Conservation (phyloP, 1,140 invertebrate genomes). For the Anthonomus grandis region DNA sequence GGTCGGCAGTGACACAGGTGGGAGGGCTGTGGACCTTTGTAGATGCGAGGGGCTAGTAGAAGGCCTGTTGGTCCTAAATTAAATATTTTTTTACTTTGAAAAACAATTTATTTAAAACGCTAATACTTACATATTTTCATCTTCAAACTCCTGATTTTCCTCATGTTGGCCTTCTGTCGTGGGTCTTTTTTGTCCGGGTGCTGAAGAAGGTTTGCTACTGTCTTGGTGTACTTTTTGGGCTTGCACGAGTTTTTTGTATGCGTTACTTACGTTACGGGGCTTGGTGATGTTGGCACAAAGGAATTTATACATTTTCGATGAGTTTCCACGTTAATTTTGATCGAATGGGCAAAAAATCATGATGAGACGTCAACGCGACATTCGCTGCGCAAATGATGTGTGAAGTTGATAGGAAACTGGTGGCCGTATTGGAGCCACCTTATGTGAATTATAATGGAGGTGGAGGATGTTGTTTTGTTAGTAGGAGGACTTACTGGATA, state of each 20-base stretch:
- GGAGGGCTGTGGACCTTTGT: background rate
- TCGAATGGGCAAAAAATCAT: constrained; percentile 16
- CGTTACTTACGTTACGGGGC: constrained; percentile 10
- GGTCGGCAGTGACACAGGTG: background rate
- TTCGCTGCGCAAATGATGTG: background rate
- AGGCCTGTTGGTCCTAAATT: background rate
- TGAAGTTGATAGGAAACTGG: background rate
- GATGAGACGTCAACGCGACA: constrained; percentile 11
- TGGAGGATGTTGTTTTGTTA: too few species aligned
- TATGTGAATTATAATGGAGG: too few species aligned
- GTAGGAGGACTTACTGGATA: too few species aligned
- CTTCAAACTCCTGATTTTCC: constrained; percentile 8
- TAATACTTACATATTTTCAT: constrained; percentile 10
- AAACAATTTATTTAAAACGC: background rate
- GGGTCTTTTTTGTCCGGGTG: background rate
- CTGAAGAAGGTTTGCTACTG: background rate
- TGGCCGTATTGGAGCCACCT: background rate
- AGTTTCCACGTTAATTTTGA: constrained; percentile 28
- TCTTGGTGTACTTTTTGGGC: constrained; percentile 4
- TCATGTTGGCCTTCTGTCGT: background rate
- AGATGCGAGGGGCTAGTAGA: background rate
- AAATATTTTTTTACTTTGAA: background rate
- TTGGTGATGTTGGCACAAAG: constrained; percentile 21
- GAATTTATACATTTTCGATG: constrained; percentile 28
- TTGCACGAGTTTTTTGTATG: constrained; percentile 12